Evolutionary conservation across 2,797 vertebrate species (phyloP).

Genomic region (Micrastur ruficollis): DNA sequence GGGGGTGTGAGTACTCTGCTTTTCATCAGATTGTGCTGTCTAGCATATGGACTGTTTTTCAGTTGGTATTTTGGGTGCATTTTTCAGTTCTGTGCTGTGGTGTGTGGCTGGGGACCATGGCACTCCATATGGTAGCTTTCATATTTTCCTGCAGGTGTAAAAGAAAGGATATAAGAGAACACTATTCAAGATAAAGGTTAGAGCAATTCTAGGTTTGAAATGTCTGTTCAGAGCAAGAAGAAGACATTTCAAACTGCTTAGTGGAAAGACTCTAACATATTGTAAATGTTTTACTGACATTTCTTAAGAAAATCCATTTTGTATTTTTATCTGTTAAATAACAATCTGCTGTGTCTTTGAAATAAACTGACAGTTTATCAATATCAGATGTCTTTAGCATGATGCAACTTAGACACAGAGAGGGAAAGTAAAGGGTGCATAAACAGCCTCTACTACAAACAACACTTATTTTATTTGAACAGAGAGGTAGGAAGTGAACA

Average conservation of each 20-base stretch:
- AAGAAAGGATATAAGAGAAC: slow-evolving; percentile 41
- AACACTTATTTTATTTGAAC: neutral
- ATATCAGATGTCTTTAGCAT: slow-evolving; percentile 55
- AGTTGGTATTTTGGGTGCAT: slow-evolving; percentile 35
- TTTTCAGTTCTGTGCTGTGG: slow-evolving; percentile 14
- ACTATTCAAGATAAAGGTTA: slow-evolving; percentile 44
- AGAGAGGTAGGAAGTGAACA: neutral
- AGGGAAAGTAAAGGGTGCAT: neutral
- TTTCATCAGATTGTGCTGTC: slow-evolving; percentile 41
- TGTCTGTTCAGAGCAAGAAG: slow-evolving; percentile 23
- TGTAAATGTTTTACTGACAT: slow-evolving; percentile 68
- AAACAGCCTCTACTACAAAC: neutral
- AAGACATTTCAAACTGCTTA: slow-evolving; percentile 41
- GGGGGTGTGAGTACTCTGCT: slow-evolving; percentile 5
- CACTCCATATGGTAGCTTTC: slow-evolving; percentile 44
- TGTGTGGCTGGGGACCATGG: neutral
- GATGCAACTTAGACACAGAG: neutral
- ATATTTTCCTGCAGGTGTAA: slow-evolving; percentile 49
- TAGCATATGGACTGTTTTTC: slow-evolving; percentile 59
- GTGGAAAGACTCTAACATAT: slow-evolving; percentile 39
- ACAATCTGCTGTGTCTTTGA: slow-evolving; percentile 56
- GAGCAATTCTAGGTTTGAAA: slow-evolving; percentile 36
- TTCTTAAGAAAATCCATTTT: slow-evolving; percentile 66
- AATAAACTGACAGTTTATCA: slow-evolving; percentile 68
- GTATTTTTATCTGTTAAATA: slow-evolving; percentile 68